Conservation (phyloP, 2,797 vertebrate species). For the Tokudaia muenninki region DNA sequence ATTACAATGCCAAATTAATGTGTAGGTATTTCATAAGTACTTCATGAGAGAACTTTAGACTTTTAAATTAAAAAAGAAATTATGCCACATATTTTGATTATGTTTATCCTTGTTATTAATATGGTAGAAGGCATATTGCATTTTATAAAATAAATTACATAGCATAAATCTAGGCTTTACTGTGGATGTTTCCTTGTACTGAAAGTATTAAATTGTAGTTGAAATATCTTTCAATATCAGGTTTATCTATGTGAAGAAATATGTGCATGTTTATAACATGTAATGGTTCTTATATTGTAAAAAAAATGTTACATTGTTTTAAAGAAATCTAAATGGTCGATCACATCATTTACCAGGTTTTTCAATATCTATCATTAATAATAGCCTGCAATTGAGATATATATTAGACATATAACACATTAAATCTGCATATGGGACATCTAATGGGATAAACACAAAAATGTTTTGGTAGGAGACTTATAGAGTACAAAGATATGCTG, state of each 20-base stretch:
- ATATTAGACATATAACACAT: not conserved
- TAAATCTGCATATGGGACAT: not conserved
- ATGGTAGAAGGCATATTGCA: not conserved
- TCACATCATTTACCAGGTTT: not conserved
- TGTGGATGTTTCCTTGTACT: not conserved
- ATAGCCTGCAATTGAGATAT: not conserved
- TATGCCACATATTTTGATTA: not conserved
- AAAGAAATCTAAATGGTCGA: not conserved
- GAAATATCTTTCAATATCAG: not conserved
- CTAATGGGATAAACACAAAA: not conserved
- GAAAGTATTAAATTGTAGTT: not conserved
- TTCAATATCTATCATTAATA: conserved; percentile 25
- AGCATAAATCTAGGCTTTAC: not conserved
- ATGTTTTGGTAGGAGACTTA: not conserved
- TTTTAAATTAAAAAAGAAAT: not conserved
- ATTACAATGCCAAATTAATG: not conserved
- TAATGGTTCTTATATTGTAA: not conserved
- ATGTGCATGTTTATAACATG: not conserved
- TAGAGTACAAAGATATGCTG: not conserved
- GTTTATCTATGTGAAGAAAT: not conserved
- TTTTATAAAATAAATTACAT: not conserved
- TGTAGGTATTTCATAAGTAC: not conserved
- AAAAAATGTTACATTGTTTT: not conserved
- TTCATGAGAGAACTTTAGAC: too few relatives aligned
- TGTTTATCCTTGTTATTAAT: not conserved